These are phyloP conservation scores for Mycalesis mineus DNA, from an alignment of 2,888 invertebrate species.

Conservation along the genomic window DNA sequence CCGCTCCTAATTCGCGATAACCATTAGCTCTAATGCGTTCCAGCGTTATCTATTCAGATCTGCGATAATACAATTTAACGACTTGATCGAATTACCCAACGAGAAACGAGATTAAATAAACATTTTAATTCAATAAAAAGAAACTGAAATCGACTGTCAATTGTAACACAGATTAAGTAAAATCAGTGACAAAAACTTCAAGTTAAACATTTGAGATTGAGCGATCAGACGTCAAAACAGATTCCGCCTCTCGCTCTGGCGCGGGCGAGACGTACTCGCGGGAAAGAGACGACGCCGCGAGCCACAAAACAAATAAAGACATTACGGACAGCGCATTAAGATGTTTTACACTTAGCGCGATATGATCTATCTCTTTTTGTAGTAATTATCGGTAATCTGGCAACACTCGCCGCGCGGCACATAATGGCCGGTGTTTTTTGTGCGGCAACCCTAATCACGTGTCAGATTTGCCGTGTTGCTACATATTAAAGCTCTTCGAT, in stretches of 20 bases:
- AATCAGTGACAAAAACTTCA: conserved; percentile 50
- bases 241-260: conserved; percentile 44
- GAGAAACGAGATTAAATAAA: conserved; percentile 31
- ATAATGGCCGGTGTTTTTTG: conserved; percentile 68
- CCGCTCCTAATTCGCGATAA: neutral
- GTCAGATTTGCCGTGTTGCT: conserved; percentile 71
- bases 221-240: conserved; percentile 63
- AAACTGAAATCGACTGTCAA: conserved; percentile 51
- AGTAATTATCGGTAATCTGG: conserved; percentile 77
- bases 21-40: conserved; percentile 17
- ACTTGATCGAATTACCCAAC: conserved; percentile 25
- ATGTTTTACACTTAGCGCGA: conserved; percentile 68
- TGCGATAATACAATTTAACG: conserved; percentile 18
- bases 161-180: conserved; percentile 56
- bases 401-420: conserved; percentile 63
- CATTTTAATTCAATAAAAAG: conserved; percentile 36
- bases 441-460: conserved; percentile 76
- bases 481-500: conserved; percentile 51
- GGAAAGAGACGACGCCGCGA: conserved; percentile 51
- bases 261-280: conserved; percentile 4
- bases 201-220: conserved; percentile 49
- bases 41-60: conserved; percentile 11
- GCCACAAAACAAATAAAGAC: conserved; percentile 71
- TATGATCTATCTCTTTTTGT: conserved; percentile 66
- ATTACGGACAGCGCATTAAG: conserved; percentile 72